Evolutionary conservation across 2,888 invertebrate genomes (phyloP).

Genomic region (Xylota segnis): DNA sequence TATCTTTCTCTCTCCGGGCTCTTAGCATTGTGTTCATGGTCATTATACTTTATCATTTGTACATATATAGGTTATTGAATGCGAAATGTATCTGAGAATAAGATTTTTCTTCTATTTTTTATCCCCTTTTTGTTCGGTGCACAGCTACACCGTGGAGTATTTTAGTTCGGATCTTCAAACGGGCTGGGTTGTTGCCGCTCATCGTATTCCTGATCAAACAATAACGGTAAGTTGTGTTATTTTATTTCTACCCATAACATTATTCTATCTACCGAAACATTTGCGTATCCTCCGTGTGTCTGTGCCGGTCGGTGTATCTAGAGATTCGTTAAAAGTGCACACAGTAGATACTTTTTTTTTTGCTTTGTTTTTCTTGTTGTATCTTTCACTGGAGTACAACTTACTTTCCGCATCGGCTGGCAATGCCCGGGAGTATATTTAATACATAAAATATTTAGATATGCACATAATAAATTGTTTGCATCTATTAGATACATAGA

Average conservation of each 20-base stretch:
- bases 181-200: slow-evolving; percentile 91
- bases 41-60: slow-evolving; percentile 75
- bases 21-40: slow-evolving; percentile 71
- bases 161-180: slow-evolving; percentile 91
- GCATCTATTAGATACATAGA: slow-evolving; percentile 68
- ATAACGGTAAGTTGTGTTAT: slow-evolving; percentile 86
- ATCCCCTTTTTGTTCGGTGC: slow-evolving; percentile 32
- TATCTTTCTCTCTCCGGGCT: slow-evolving; percentile 49
- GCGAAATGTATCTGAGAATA: slow-evolving; percentile 70
- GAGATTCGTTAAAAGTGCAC: slow-evolving; percentile 44
- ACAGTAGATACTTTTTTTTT: slow-evolving; percentile 3
- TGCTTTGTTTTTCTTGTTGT: neutral
- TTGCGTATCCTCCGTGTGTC: slow-evolving; percentile 44
- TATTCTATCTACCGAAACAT: slow-evolving; percentile 59
- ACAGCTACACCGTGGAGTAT: slow-evolving; percentile 91
- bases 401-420: slow-evolving; percentile 65
- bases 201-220: slow-evolving; percentile 88
- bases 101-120: slow-evolving; percentile 40
- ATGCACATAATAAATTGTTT: slow-evolving; percentile 74
- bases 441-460: slow-evolving; percentile 75
- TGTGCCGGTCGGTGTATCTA: slow-evolving; percentile 21
- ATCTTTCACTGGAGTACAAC: slow-evolving; percentile 52
- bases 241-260: slow-evolving; percentile 69
- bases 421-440: slow-evolving; percentile 51
- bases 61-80: slow-evolving; percentile 75